Percentiles rank a stretch among this genome's conserved stretches.
Conservation (phyloP, 2,113 vertebrate genomes). For the Mus musculus region GRCm39 chr13:28672001-28672500, state of each 20-base stretch:
- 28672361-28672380: not conserved
- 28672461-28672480: no score
- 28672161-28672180: not conserved
- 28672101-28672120: not conserved
- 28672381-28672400: not conserved
- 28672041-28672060: not conserved
- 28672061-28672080: not conserved
- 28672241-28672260: not conserved
- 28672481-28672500: not conserved
- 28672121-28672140: not conserved
- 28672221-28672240: not conserved
- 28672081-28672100: not conserved
- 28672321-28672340: not conserved
- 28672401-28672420: not conserved
- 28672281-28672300: not conserved
- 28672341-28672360: conserved; percentile 13
- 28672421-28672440: not conserved
- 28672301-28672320: not conserved
- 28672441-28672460: not conserved
- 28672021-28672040: not conserved
- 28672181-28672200: no score
- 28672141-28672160: not conserved
- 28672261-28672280: not conserved
- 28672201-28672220: not conserved
- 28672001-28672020: not conserved